Percentiles rank a stretch among this genome's conserved stretches.
Evolutionary conservation across 1,140 invertebrate genomes (phyloP).

Genomic region (Atta texana): DNA sequence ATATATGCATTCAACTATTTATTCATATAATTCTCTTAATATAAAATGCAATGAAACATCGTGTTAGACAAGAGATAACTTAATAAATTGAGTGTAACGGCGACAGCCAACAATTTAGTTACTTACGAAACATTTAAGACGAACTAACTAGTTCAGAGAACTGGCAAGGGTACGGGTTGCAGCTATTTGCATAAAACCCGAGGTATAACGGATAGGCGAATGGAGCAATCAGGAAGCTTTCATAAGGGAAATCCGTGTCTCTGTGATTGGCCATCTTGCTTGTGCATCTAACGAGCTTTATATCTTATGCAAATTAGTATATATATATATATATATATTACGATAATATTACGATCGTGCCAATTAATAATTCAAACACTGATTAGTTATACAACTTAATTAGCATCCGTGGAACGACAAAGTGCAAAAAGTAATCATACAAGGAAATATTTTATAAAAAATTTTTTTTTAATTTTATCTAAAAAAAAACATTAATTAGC

Average conservation of each 20-base stretch:
- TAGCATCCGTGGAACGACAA: not conserved
- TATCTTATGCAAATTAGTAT: conserved; percentile 52
- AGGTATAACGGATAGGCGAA: conserved; percentile 58
- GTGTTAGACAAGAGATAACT: conserved; percentile 39
- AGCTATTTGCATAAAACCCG: conserved; percentile 62
- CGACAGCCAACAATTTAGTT: conserved; percentile 44
- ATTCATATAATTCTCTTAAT: conserved; percentile 17
- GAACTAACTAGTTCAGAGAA: conserved; percentile 44
- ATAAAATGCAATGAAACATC: conserved; percentile 3
- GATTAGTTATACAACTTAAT: conserved; percentile 9
- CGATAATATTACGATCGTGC: conserved; percentile 1
- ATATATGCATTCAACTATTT: not conserved
- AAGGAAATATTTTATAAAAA: too few relatives aligned
- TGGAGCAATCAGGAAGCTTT: conserved; percentile 59
- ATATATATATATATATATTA: not conserved
- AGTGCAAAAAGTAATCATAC: too few relatives aligned
- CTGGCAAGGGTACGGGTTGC: conserved; percentile 16
- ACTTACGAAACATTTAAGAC: conserved; percentile 61
- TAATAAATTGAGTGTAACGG: conserved; percentile 54
- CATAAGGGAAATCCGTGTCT: conserved; percentile 55
- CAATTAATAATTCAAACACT: conserved; percentile 30
- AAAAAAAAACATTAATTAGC: too few relatives aligned
- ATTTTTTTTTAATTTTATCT: too few relatives aligned
- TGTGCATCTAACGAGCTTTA: conserved; percentile 24
- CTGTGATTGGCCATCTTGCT: conserved; percentile 40